Conservation (phyloP, 2,113 vertebrate species). For the Pteronura brasiliensis region DNA sequence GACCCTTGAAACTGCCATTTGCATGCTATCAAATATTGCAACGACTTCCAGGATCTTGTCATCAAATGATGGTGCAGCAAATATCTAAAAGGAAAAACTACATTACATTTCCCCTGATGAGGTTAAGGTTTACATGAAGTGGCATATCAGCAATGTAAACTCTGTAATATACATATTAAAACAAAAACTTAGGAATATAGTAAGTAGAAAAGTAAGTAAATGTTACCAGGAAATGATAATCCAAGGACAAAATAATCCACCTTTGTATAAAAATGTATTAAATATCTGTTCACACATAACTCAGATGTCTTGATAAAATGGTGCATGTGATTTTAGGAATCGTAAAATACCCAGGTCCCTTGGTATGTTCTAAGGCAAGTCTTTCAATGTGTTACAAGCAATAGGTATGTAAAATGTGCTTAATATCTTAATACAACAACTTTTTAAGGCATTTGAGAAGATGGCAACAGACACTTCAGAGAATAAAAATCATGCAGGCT, state of each 20-base stretch:
- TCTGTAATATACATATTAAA: background rate
- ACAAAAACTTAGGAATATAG: background rate
- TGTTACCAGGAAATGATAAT: background rate
- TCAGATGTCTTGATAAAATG: background rate
- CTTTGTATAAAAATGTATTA: background rate
- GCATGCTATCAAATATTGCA: slow-evolving; percentile 98
- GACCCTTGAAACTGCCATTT: slow-evolving; percentile 98
- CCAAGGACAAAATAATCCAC: background rate
- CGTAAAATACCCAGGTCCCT: background rate
- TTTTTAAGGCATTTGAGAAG: background rate
- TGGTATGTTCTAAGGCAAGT: background rate
- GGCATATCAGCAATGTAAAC: background rate
- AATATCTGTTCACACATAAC: background rate
- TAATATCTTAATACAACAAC: background rate
- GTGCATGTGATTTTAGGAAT: background rate
- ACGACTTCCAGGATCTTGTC: slow-evolving; percentile 98
- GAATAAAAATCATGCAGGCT: background rate
- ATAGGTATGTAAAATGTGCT: background rate
- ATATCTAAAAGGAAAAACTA: slow-evolving; percentile 87
- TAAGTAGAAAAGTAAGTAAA: background rate
- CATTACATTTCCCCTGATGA: background rate
- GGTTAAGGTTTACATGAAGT: background rate
- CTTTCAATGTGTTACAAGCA: background rate
- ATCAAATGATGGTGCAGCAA: slow-evolving; percentile 96
- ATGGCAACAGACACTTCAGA: background rate